Evolutionary conservation across 2,797 vertebrate species (phyloP).

Genomic region (Crocidura indochinensis): DNA sequence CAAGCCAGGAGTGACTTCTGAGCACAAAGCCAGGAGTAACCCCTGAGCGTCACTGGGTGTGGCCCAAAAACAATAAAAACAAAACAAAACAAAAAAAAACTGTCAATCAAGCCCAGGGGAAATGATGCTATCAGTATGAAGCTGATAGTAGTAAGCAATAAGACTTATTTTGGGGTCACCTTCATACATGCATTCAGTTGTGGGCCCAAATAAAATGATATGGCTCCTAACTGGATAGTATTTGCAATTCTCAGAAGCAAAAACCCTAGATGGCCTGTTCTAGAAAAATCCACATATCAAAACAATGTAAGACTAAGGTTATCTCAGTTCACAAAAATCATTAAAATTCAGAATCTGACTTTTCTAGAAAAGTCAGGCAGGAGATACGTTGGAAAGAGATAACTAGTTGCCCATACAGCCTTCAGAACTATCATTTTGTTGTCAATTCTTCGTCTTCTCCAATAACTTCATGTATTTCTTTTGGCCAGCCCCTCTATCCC

Average conservation of each 20-base stretch:
- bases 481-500: background rate
- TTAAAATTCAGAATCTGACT: conserved; percentile 24
- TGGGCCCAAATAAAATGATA: background rate
- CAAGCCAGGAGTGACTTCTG: too few relatives aligned
- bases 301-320: background rate
- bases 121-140: background rate
- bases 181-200: too few relatives aligned
- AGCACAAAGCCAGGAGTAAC: too few relatives aligned
- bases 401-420: background rate
- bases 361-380: conserved; percentile 41
- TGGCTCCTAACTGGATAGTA: background rate
- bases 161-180: background rate
- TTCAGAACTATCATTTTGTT: background rate
- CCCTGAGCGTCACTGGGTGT: too few relatives aligned
- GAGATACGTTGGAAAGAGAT: background rate
- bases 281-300: conserved; percentile 24
- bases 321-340: background rate
- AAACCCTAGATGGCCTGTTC: conserved; percentile 18
- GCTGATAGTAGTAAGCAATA: background rate
- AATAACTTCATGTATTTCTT: background rate
- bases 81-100: background rate
- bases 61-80: too few relatives aligned
- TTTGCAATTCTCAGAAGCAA: background rate
- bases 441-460: background rate
- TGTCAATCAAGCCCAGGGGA: background rate